Evolutionary conservation across 1,140 invertebrate genomes (phyloP), one percentile per base, ranked within the genome.

Genomic region (Zaprionus gabonicus): DNA sequence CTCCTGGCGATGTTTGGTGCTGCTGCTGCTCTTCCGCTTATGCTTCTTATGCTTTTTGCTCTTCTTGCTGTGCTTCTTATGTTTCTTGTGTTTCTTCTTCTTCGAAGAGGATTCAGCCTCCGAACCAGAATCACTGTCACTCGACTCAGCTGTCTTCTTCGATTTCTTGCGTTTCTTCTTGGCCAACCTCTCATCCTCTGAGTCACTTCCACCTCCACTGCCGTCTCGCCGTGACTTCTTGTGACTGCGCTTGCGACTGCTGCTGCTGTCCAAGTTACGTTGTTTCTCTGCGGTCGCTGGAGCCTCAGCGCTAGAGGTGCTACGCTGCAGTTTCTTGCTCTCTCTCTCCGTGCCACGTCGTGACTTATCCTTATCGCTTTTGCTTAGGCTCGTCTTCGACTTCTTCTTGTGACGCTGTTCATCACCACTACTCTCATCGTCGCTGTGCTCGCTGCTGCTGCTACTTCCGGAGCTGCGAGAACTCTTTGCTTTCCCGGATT

Each of bases 21-120:
- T 95, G 34, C 93, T 69, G 57, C 75, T 81, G 71, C 71, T 94
- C 69, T 93, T 83, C 79, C 94, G 94, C 93, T 95, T 95, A 79
- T 95, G 94, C 91, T 95, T 95, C 91, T 95, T 95, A 78, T 95
- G 94, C 92, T 95, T 95, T 93, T 95, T 95, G 81, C 95, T 95
- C 86, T 95, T 95, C 91, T 95, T 96, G 73, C 95, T 95, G 78
- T 96, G 95, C 82, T 95, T 95, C 86, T 95, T 95, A 72, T 96
- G 94, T 91, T 96, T 96, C 87, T 95, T 95, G 77, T 94, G 94
- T 77, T 93, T 95, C 90, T 95, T 96, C 79, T 94, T 94, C 84
- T 95, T 95, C 27, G 93, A 93, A 76, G 94, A 94, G 17, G 93
- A 93, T 49, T 95, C 95, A 53, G 95, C 95, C 46, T 96, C 95